phyloP scores from a whole-genome alignment of 64 coral and sea anemone genomes.

The Stichodactyla helianthus region DNA sequence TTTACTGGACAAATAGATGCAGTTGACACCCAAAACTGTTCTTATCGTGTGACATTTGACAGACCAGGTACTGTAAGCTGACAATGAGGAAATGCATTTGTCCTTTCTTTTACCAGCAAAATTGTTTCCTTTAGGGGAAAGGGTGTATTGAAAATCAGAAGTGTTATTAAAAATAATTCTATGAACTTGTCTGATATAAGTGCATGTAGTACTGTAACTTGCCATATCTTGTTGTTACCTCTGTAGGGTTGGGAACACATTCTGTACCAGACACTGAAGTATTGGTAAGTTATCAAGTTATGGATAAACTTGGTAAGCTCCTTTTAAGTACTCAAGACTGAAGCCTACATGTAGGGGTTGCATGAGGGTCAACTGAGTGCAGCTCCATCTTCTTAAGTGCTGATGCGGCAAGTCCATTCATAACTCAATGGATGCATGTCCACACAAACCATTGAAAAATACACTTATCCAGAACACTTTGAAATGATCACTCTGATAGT shows the following conservation, averaged over 20 bases:
- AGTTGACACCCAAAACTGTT: constrained; percentile 82
- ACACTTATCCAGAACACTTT: no score
- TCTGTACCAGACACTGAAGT: constrained; percentile 88
- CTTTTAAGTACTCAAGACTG: no score
- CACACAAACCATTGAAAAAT: no score
- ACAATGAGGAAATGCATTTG: neutral
- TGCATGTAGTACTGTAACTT: no score
- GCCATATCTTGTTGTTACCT: neutral
- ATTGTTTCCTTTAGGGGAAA: constrained; percentile 31
- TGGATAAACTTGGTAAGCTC: no score
- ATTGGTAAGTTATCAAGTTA: constrained; percentile 39
- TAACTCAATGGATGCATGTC: no score
- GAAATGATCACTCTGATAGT: neutral
- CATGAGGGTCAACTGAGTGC: no score
- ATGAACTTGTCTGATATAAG: constrained; percentile 21
- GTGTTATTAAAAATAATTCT: neutral
- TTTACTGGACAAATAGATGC: constrained; percentile 98
- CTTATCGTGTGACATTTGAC: constrained; percentile 96
- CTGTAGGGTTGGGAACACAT: constrained; percentile 89
- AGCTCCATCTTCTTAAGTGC: no score
- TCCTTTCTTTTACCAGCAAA: neutral
- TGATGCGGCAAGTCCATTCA: no score
- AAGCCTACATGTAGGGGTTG: neutral
- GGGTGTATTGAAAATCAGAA: no score
- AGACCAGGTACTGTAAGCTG: constrained; percentile 56